Base-by-base conservation (phyloP, 2,888 invertebrate species). In the Pomacea canaliculata region DNA sequence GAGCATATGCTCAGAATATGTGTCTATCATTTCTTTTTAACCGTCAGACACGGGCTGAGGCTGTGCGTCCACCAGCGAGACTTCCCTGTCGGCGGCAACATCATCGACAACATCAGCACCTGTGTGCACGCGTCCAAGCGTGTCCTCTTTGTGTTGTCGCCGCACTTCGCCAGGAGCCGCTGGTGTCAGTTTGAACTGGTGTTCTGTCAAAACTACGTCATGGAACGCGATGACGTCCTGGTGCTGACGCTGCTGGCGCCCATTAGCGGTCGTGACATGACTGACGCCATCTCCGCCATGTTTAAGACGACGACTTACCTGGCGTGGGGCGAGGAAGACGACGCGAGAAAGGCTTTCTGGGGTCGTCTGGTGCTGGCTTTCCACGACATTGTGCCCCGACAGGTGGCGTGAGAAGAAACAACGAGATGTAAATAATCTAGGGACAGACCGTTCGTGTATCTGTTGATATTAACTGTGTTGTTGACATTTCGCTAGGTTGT, bases 181-280 rank as follows among this genome's bases (percentile, higher is more conserved):
- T 66, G 66, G 66, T 66, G 66, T 27, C 66, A 66, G 66, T 66
- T 23, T 66, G 66, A 66, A 23, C 27, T 66, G 27, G 23, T 16
- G 23, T 27, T 66, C n/a, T 66, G 66, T 27, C 66, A n/a, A 13
- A 19, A 66, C 16, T 23, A 66, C 27, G 19, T 7, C 23, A 23
- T 66, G 66, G 66, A 66, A 13, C 19, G 16, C 27, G 66, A 66
- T 66, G 66, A 66, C 66, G 66, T 27, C n/a, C 3, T 66, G 7
- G 27, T 66, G 13, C 13, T 66, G 27, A 27, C 23, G 19, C 8
- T 19, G 19, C 66, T 66, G 66, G 23, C 18, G 27, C n/a, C 18
- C 27, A 19, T 66, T 27, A 3, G 7, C 13, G 19, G n/a, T n/a
- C 66, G 66, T 66, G 60, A 60, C 60, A 19, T 60, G 60, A 60